Evolutionary conservation across 92 coral and sea anemone species (phyloP).

Genomic region (Epizoanthus ramosus): DNA sequence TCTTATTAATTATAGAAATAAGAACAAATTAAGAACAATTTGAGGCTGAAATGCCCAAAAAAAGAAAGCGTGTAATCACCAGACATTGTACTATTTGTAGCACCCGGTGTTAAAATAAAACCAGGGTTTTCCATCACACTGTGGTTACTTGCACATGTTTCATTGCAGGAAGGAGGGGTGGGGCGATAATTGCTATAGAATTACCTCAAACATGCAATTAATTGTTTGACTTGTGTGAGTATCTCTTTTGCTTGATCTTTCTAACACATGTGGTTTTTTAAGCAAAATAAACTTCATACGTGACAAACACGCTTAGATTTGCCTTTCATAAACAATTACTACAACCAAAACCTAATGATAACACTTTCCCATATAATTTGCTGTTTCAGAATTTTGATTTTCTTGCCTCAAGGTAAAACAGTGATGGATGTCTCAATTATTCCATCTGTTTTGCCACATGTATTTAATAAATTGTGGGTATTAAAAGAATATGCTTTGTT

Average conservation of each 20-base stretch:
- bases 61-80: too few relatives aligned
- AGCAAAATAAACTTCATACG: background rate
- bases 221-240: background rate
- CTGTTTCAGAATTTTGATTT: background rate
- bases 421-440: slow-evolving; percentile 41
- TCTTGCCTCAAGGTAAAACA: slow-evolving; percentile 21
- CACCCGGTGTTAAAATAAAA: background rate
- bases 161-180: slow-evolving; percentile 24
- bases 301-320: background rate
- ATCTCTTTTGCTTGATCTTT: background rate
- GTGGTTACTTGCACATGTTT: background rate
- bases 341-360: background rate
- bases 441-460: slow-evolving; percentile 39
- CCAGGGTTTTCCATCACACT: background rate
- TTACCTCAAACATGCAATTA: slow-evolving; percentile 27
- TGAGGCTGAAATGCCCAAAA: too few relatives aligned
- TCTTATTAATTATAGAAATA: too few relatives aligned
- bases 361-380: background rate
- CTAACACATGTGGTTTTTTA: background rate
- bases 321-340: background rate
- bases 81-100: too few relatives aligned
- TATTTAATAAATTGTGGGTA: slow-evolving; percentile 31
- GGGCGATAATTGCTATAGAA: slow-evolving; percentile 2
- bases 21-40: too few relatives aligned
- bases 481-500: background rate